Evolutionary conservation across 2,797 vertebrate species (phyloP).

Genomic region (Halcyon smyrnensis): DNA sequence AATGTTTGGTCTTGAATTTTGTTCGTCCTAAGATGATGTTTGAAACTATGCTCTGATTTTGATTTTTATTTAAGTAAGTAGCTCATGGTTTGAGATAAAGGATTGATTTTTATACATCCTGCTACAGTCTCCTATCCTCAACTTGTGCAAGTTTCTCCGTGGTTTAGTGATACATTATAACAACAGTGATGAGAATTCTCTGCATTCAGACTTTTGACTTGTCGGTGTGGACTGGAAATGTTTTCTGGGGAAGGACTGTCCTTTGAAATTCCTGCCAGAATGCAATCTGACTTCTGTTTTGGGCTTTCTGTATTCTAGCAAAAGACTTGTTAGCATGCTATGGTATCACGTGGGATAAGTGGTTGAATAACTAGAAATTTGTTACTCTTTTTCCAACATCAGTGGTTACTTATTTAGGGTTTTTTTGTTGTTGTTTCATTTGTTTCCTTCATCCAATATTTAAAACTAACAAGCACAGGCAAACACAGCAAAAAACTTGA

Average conservation of each 20-base stretch:
- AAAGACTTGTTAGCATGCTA: background rate
- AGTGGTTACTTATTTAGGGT: background rate
- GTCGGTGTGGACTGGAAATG: background rate
- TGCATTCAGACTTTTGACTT: background rate
- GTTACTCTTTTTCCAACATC: background rate
- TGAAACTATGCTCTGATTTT: background rate
- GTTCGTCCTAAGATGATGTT: background rate
- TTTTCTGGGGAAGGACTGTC: background rate
- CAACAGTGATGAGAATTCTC: background rate
- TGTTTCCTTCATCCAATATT: conserved; percentile 19
- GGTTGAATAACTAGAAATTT: background rate
- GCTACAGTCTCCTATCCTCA: background rate
- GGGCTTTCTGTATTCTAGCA: background rate
- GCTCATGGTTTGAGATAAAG: background rate
- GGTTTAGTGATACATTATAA: background rate
- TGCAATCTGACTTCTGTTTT: background rate
- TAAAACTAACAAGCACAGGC: background rate
- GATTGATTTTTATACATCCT: background rate
- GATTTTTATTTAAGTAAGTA: background rate
- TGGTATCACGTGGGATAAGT: background rate
- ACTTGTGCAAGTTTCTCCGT: background rate
- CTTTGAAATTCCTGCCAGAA: background rate
- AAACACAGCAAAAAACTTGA: background rate
- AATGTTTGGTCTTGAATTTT: background rate
- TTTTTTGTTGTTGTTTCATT: background rate